These are phyloP conservation scores for Lordiphosa stackelbergi DNA, from an alignment of 1,140 invertebrate genomes.

Conservation along the genomic window DNA sequence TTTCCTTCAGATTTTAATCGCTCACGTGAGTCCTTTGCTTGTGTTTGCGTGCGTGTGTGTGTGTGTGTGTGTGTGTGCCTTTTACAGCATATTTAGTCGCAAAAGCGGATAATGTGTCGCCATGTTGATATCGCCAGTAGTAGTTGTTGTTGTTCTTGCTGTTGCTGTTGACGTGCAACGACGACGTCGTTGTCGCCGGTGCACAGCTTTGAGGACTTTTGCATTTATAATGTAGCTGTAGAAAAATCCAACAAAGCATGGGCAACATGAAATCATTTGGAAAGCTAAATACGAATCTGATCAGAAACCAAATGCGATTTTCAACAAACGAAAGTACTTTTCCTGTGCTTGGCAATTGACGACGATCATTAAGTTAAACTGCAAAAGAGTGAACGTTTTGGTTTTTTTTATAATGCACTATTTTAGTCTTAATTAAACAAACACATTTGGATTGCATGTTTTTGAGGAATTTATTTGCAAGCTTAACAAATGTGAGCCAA, in stretches of 20 bases:
- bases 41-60: constrained; percentile 5
- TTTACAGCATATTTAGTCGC: constrained; percentile 51
- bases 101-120: constrained; percentile 64
- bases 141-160: constrained; percentile 29
- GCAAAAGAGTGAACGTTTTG: too few species aligned
- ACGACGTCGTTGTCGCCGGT: constrained; percentile 40
- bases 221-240: constrained; percentile 43
- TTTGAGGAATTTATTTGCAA: too few species aligned
- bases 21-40: constrained; percentile 64
- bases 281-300: too few species aligned
- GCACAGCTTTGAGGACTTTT: constrained; percentile 30
- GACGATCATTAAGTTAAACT: too few species aligned
- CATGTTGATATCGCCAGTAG: constrained; percentile 40
- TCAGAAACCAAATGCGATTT: too few species aligned
- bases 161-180: constrained; percentile 4
- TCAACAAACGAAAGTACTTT: too few species aligned
- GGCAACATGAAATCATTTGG: neutral
- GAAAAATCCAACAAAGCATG: neutral
- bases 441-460: too few species aligned
- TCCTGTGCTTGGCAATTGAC: too few species aligned
- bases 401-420: too few species aligned
- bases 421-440: too few species aligned
- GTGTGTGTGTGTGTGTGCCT: constrained; percentile 20
- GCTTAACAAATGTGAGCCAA: too few species aligned
- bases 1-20: constrained; percentile 74